These are phyloP conservation scores for Stenichneumon culpator DNA, from an alignment of 2,888 invertebrate genomes.

Conservation along the genomic window DNA sequence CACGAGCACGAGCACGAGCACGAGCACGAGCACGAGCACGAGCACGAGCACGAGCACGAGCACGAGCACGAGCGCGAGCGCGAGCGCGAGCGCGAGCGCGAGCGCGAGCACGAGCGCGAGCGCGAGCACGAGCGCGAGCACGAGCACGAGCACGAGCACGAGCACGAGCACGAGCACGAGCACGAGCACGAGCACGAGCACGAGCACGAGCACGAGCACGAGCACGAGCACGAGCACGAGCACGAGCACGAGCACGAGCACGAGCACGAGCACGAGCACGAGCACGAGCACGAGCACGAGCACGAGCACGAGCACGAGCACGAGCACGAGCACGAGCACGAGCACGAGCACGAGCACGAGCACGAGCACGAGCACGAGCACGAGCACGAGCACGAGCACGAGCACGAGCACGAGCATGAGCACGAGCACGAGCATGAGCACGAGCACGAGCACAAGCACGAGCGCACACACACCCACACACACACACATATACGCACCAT, in stretches of 20 bases:
- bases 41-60: conserved; percentile 9
- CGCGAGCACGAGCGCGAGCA: background rate
- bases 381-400: conserved; percentile 8
- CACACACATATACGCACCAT: background rate
- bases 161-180: background rate
- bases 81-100: no score
- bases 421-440: no score
- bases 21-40: background rate
- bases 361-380: no score
- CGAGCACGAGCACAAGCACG: no score
- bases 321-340: background rate
- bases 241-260: no score
- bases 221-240: conserved; percentile 9
- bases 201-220: background rate
- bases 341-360: background rate
- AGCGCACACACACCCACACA: background rate
- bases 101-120: background rate
- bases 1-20: background rate
- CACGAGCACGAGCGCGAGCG: no score
- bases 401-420: background rate
- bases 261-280: background rate
- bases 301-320: no score
- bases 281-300: background rate
- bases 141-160: no score
- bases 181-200: background rate